phyloP scores from a whole-genome alignment of 2,888 invertebrate species.

The Meliscaeva auricollis region DNA sequence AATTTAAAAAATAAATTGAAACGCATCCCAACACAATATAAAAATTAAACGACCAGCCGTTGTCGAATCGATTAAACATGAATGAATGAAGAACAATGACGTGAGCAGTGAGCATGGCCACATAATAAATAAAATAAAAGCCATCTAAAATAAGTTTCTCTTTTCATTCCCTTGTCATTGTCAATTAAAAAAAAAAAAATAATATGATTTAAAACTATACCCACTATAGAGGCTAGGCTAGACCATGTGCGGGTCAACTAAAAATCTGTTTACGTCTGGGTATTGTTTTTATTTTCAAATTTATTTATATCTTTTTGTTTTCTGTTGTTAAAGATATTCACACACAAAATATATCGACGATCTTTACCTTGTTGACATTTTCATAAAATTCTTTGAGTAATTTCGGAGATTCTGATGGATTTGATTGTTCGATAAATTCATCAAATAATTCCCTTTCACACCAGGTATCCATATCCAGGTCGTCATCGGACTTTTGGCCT shows the following conservation, averaged over 20 bases:
- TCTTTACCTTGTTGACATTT: conserved; percentile 59
- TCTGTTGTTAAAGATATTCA: background rate
- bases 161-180: background rate
- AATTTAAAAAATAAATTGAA: no score
- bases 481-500: conserved; percentile 21
- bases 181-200: background rate
- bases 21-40: no score
- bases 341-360: background rate
- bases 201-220: conserved; percentile 14
- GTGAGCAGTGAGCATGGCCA: background rate
- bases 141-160: conserved; percentile 1
- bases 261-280: conserved; percentile 53
- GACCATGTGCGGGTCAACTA: conserved; percentile 41
- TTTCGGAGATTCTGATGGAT: conserved; percentile 17
- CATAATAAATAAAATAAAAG: conserved; percentile 15
- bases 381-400: conserved; percentile 63
- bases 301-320: conserved; percentile 29
- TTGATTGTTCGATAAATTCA: conserved; percentile 49
- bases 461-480: conserved; percentile 61
- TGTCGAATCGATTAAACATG: conserved; percentile 41
- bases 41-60: background rate
- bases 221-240: no score
- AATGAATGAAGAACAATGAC: conserved; percentile 42
- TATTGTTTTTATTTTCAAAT: conserved; percentile 14
- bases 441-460: conserved; percentile 61